phyloP scores from a whole-genome alignment of 2,113 vertebrate species.

The Bubo scandiacus region DNA sequence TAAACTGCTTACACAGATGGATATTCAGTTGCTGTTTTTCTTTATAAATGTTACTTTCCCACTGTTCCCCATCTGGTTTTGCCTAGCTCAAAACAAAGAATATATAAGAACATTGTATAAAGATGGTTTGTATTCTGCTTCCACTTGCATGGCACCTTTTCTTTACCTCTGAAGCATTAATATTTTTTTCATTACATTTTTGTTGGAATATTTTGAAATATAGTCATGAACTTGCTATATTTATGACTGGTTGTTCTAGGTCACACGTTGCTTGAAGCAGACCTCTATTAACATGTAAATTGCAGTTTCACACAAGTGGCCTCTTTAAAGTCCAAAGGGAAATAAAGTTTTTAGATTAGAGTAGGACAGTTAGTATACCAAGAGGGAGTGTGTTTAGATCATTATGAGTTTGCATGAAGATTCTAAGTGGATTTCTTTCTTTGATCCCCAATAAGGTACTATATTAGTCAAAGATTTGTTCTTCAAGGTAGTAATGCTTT shows the following conservation, averaged over 20 bases:
- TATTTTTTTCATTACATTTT: neutral
- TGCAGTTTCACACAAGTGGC: slow-evolving; percentile 17
- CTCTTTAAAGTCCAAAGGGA: slow-evolving; percentile 20
- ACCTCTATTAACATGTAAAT: slow-evolving; percentile 48
- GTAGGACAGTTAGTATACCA: neutral
- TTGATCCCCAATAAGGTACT: neutral
- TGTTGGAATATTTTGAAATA: slow-evolving; percentile 23
- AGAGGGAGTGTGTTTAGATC: neutral
- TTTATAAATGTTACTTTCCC: neutral
- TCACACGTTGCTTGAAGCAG: slow-evolving; percentile 32
- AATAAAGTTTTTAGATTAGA: slow-evolving; percentile 31
- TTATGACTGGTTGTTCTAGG: neutral
- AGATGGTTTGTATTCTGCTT: neutral
- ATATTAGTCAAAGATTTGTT: neutral
- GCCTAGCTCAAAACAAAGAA: neutral
- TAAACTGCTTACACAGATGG: neutral
- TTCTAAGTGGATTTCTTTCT: neutral
- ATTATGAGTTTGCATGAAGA: neutral
- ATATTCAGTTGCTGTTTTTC: neutral
- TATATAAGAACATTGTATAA: neutral
- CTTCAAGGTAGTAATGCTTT: neutral
- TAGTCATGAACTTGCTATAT: neutral
- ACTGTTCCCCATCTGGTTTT: neutral
- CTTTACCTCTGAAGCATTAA: neutral
- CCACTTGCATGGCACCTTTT: neutral